Evolutionary conservation across 2,888 invertebrate species (phyloP), one percentile per base, ranked within the genome.

Genomic region (Ceriagrion tenellum): DNA sequence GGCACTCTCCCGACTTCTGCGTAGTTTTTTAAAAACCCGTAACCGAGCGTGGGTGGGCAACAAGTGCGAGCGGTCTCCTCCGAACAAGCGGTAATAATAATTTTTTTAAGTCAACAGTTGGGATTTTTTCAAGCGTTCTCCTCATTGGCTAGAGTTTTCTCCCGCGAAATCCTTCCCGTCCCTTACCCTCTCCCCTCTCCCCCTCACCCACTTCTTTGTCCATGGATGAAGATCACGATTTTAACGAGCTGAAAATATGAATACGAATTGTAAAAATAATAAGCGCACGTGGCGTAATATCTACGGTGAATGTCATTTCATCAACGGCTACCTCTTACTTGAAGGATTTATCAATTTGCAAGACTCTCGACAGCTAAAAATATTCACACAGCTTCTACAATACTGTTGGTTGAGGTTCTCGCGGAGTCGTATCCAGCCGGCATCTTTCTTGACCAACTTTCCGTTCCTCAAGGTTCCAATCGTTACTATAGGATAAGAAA

Each of bases 41-140:
- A 81, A 35, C 81, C 81, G 81, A 35, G 81, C 81, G 81, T 81
- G 81, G 81, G 81, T 35, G 13, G 81, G 35, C 30, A 81, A 81
- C 81, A 81, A 81, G 12, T 35, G 35, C 30, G 59, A 8, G 81
- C 35, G 35, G 81, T n/a, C 69, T 69, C 26, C 23, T 6, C 59
- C 69, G n/a, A n/a, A 35, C 35, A 26, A 59, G 59, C 59, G 81
- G 35, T 16, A 81, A 35, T 35, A 18, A n/a, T n/a, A n/a, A n/a
- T n/a, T n/a, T 13, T 35, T 81, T 81, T 81, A 35, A 2, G 16
- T 81, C 35, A 16, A 12, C 30, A 81, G 10, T 18, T 30, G 6
- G 35, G 30, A 81, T 35, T 81, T 81, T 81, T 81, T 35, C 6
- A 18, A 81, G 26, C 30, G 30, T 35, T 81, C 81, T 16, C 35